phyloP scores from a whole-genome alignment of 2,888 invertebrate species.

The Campaea margaritaria region DNA sequence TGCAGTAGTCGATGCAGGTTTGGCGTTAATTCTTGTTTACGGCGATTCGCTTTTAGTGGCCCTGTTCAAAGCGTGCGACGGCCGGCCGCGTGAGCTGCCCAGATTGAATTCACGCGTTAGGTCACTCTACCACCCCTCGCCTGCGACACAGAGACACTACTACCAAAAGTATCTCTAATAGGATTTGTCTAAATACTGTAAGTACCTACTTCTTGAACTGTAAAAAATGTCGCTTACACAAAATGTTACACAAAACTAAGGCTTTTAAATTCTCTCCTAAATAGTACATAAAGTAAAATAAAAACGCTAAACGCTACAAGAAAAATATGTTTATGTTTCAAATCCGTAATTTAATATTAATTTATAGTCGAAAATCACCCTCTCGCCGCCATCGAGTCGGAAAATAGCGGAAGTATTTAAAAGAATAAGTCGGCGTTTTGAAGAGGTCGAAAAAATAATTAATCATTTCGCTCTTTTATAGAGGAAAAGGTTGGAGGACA shows the following conservation, averaged over 20 bases:
- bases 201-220: not conserved
- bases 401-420: conserved; percentile 84
- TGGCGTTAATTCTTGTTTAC: conserved; percentile 82
- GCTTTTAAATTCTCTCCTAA: not conserved
- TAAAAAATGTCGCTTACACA: no score
- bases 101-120: conserved; percentile 57
- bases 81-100: conserved; percentile 55
- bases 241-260: not conserved
- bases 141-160: conserved; percentile 13
- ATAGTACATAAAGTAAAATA: conserved; percentile 2
- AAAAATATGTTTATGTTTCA: conserved; percentile 65
- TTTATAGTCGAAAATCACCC: conserved; percentile 78
- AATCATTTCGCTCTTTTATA: conserved; percentile 81
- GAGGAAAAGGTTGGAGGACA: conserved; percentile 79
- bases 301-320: not conserved
- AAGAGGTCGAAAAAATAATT: conserved; percentile 83
- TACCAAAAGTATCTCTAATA: conserved; percentile 28
- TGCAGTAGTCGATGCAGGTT: conserved; percentile 79
- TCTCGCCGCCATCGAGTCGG: conserved; percentile 80
- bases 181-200: not conserved
- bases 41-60: conserved; percentile 81
- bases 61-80: conserved; percentile 60
- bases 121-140: conserved; percentile 30
- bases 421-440: conserved; percentile 83
- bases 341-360: conserved; percentile 80